Evolutionary conservation across 2,888 invertebrate species (phyloP), one percentile per base, ranked within the genome.

Genomic region (Subacronicta megacephala): DNA sequence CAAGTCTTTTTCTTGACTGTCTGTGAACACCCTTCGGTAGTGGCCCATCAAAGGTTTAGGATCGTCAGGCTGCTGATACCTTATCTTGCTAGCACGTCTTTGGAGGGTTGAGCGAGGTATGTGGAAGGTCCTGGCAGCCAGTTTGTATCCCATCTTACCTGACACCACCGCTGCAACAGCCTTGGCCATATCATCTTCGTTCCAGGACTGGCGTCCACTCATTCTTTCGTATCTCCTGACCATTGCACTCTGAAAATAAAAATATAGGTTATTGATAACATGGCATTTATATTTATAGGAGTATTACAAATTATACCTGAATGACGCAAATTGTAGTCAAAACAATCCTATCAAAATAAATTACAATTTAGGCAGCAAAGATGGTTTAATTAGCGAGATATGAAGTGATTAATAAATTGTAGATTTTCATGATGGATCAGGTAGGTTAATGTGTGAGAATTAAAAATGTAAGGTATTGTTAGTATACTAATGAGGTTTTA

Each of bases 171-270:
- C 93, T 17, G 90, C 92, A n/a, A 94, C 94, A 15, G 94, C 94
- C 72, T 87, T 90, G 44, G 94, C 93, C 94, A 94, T 94, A 57
- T 94, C 94, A 65, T 92, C 92, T 72, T 94, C 94, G 67, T 85
- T 94, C 94, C 94, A 94, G 62, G 93, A 90, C 86, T 93, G 94
- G 62, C 94, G 90, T 60, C 94, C 94, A 74, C 93, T 93, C 88
- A 93, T 90, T 79, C 94, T 92, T 80, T 94, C 94, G 90, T 94
- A 94, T 84, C 92, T 93, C 72, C 94, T 88, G 78, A 94, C 94
- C 94, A 94, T 94, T 84, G 78, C 88, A 80, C 72, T 86, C 93
- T 93, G 92, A 49, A 90, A 93, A 13, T 41, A 51, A 7, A 47
- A 42, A 50, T 37, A 18, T 50, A 7, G 10, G 10, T 41, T n/a